These are phyloP conservation scores for Proteles cristata DNA, from an alignment of 2,113 vertebrate genomes.

Conservation along the genomic window DNA sequence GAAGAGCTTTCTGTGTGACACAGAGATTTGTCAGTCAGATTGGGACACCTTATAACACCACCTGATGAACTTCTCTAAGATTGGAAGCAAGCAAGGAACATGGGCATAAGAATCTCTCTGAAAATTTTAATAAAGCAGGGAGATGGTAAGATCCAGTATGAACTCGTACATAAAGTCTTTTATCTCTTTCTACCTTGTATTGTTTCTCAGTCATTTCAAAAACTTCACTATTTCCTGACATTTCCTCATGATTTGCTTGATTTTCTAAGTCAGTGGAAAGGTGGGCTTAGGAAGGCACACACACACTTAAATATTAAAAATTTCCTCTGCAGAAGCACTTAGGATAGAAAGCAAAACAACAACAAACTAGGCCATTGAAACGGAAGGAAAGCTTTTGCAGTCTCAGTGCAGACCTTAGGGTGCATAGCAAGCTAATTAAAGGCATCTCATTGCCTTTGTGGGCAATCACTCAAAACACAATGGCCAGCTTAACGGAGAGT, in stretches of 20 bases:
- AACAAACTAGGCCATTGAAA: neutral
- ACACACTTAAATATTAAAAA: neutral
- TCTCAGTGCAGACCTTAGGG: neutral
- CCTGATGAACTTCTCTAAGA: neutral
- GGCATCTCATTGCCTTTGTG: neutral
- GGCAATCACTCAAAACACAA: neutral
- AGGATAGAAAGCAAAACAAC: neutral
- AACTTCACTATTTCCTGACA: neutral
- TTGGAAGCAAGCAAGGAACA: neutral
- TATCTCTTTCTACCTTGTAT: neutral
- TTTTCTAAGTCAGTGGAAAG: constrained; percentile 14
- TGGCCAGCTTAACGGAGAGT: neutral
- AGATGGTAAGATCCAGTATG: neutral
- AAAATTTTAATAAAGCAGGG: neutral
- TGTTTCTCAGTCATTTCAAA: neutral
- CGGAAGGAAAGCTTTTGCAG: neutral
- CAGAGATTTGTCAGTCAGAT: constrained; percentile 15
- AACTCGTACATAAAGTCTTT: neutral
- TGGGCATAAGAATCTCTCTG: neutral
- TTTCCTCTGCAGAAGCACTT: neutral
- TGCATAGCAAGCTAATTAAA: neutral
- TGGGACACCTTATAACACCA: neutral
- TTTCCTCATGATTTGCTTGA: neutral
- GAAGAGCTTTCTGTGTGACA: constrained; percentile 42
- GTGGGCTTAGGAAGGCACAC: neutral